A percentile compares a stretch with the other conserved stretches of the same genome.
These are phyloP conservation scores for Autographa gamma DNA, from an alignment of 2,888 invertebrate genomes.

Conservation along the genomic window DNA sequence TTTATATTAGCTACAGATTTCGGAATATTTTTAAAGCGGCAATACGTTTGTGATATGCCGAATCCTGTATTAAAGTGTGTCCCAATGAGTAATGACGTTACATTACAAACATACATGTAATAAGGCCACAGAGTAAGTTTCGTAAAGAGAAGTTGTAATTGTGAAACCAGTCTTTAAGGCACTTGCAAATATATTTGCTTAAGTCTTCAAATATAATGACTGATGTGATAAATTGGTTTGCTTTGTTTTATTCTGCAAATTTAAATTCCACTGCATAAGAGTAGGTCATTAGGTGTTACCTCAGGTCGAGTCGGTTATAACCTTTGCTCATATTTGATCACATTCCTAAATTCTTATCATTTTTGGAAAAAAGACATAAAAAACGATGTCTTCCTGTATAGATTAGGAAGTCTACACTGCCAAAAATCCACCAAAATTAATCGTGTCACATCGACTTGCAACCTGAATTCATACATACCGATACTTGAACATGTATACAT, in stretches of 20 bases:
- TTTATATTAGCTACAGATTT: conserved; percentile 76
- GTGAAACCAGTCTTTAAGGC: neutral
- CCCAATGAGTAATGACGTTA: neutral
- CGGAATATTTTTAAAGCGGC: conserved; percentile 68
- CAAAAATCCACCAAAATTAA: conserved; percentile 34
- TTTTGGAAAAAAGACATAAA: neutral
- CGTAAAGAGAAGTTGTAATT: neutral
- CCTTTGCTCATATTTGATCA: no score
- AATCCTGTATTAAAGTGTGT: conserved; percentile 39
- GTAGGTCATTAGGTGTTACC: neutral
- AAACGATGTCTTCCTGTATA: neutral
- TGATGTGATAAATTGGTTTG: neutral
- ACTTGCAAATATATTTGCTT: neutral
- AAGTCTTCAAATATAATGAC: conserved; percentile 1
- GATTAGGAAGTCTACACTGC: conserved; percentile 9
- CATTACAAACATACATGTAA: neutral
- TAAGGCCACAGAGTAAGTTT: neutral
- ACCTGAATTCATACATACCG: conserved; percentile 37
- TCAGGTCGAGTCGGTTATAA: neutral
- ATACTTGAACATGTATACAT: conserved; percentile 57
- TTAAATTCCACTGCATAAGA: neutral
- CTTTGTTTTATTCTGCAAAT: neutral
- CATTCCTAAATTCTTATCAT: neutral
- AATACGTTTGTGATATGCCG: conserved; percentile 54
- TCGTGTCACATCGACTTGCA: conserved; percentile 47